These are phyloP conservation scores for Frankliniella intonsa DNA, from an alignment of 2,888 invertebrate species.

Conservation along the genomic window DNA sequence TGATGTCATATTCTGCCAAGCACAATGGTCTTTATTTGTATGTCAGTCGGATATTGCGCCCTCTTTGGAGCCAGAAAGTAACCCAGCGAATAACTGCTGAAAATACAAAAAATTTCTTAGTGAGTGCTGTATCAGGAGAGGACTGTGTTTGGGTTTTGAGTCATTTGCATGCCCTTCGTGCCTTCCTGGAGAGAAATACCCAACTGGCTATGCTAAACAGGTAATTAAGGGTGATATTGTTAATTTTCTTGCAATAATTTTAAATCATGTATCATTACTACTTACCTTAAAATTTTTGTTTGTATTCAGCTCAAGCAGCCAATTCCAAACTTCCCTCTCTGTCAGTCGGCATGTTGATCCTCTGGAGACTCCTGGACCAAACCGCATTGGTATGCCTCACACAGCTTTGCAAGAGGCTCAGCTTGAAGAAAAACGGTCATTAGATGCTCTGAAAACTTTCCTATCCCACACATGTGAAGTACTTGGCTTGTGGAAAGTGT, in stretches of 20 bases:
- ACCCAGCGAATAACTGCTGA: neutral
- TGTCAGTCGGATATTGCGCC: constrained; percentile 78
- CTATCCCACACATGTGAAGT: constrained; percentile 81
- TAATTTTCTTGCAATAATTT: neutral
- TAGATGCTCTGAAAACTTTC: constrained; percentile 69
- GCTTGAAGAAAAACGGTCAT: constrained; percentile 67
- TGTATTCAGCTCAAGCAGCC: neutral
- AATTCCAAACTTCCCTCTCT: neutral
- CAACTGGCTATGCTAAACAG: constrained; percentile 32
- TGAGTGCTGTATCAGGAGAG: constrained; percentile 61
- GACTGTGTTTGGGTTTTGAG: constrained; percentile 70
- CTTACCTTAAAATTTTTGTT: neutral
- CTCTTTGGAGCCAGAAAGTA: constrained; percentile 67
- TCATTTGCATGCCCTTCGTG: constrained; percentile 67
- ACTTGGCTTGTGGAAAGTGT: constrained; percentile 85
- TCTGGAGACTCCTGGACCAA: neutral
- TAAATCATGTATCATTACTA: neutral
- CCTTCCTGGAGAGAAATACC: constrained; percentile 60
- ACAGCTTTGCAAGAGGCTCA: constrained; percentile 40
- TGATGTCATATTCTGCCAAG: constrained; percentile 61
- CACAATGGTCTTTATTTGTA: constrained; percentile 93
- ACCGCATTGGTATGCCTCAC: constrained; percentile 24
- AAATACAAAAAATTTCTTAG: constrained; percentile 44
- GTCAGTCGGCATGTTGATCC: neutral
- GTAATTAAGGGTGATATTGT: neutral